These are phyloP conservation scores for Hyposmocoma kahamanoa DNA, from an alignment of 1,140 invertebrate genomes.

Conservation along the genomic window DNA sequence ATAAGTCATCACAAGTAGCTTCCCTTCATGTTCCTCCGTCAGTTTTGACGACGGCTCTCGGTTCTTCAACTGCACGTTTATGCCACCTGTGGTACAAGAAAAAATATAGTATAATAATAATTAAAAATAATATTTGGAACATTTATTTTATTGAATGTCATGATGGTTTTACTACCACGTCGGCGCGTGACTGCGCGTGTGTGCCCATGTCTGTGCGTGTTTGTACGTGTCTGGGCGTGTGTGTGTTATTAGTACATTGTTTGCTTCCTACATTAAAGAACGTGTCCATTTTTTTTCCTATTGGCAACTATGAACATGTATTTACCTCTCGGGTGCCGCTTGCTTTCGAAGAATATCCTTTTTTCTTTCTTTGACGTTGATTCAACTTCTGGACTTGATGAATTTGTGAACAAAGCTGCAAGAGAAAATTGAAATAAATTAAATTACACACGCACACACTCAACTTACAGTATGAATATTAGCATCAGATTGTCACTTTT, in stretches of 20 bases:
- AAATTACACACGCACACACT: not conserved
- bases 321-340: conserved; percentile 47
- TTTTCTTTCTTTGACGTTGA: conserved; percentile 20
- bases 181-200: too few species aligned
- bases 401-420: conserved; percentile 39
- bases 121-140: conserved; percentile 5
- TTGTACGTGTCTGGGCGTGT: too few species aligned
- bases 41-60: conserved; percentile 60
- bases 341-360: conserved; percentile 49
- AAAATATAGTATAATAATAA: conserved; percentile 4
- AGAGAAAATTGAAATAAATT: not conserved
- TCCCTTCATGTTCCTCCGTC: conserved; percentile 59
- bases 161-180: too few species aligned
- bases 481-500: too few species aligned
- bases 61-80: conserved; percentile 60
- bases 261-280: too few species aligned
- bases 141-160: too few species aligned
- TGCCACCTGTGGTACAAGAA: conserved; percentile 35
- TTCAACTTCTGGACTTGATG: conserved; percentile 1
- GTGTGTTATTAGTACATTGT: too few species aligned
- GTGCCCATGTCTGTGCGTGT: too few species aligned
- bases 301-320: too few species aligned
- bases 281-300: too few species aligned
- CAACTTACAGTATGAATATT: too few species aligned
- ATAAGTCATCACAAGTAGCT: conserved; percentile 78